These are phyloP conservation scores for Coptotermes formosanus DNA, from an alignment of 1,140 invertebrate species.

Conservation along the genomic window DNA sequence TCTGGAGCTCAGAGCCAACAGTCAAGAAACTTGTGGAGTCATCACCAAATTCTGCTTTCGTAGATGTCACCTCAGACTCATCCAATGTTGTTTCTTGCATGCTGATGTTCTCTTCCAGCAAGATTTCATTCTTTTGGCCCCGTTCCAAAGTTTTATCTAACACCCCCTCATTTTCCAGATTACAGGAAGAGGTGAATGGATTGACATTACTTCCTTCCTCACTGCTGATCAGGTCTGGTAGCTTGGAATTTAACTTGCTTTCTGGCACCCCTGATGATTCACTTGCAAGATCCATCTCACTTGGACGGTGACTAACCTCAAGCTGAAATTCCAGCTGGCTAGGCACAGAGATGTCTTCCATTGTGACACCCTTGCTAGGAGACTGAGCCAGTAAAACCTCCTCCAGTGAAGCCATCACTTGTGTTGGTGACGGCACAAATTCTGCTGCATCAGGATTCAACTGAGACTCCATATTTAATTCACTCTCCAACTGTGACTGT, in stretches of 20 bases:
- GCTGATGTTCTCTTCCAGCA: too few relatives aligned
- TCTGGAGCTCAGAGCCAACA: conserved; percentile 39
- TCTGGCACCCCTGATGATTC: not conserved
- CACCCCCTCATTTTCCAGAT: not conserved
- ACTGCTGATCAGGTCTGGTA: not conserved
- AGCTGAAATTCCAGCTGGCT: conserved; percentile 61
- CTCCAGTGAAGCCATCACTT: conserved; percentile 43
- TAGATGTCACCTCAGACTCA: conserved; percentile 52
- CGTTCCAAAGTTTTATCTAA: not conserved
- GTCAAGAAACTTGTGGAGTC: conserved; percentile 46
- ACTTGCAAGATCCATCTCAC: conserved; percentile 48
- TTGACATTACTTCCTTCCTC: not conserved
- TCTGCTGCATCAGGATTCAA: conserved; percentile 72
- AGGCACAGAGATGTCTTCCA: conserved; percentile 62
- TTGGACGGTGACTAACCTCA: conserved; percentile 57
- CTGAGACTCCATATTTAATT: conserved; percentile 62
- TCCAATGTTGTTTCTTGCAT: conserved; percentile 42
- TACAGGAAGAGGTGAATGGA: not conserved
- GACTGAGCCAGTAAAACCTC: conserved; percentile 62
- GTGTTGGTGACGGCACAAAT: conserved; percentile 60
- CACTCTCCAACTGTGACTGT: conserved; percentile 23
- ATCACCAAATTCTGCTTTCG: conserved; percentile 53
- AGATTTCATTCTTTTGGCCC: not conserved
- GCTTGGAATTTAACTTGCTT: not conserved
- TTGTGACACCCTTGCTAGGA: conserved; percentile 56